These are phyloP conservation scores for Ricordea florida DNA, from an alignment of 92 coral and sea anemone species.

Conservation along the genomic window DNA sequence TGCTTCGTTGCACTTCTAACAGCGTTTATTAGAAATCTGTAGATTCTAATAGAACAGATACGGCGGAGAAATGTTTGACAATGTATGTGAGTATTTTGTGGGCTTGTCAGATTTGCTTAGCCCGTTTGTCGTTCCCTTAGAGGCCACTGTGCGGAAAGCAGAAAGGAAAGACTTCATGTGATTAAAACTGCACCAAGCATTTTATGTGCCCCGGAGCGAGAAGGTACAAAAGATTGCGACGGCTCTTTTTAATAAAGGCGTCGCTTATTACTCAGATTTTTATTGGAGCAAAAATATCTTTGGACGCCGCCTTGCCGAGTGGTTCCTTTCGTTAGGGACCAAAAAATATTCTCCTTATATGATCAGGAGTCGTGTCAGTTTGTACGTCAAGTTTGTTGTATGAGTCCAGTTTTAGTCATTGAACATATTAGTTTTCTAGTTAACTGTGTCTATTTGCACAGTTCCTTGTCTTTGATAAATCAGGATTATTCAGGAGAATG, in stretches of 20 bases:
- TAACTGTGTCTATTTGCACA: no score
- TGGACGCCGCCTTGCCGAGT: conserved; percentile 4
- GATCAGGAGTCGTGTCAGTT: no score
- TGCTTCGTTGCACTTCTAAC: neutral
- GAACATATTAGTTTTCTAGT: no score
- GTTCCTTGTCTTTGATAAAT: no score
- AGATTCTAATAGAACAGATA: neutral
- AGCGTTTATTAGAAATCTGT: neutral
- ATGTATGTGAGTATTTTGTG: neutral
- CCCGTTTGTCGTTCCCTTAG: neutral
- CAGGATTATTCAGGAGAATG: no score
- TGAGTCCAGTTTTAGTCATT: no score
- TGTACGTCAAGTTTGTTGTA: no score
- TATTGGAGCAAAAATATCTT: conserved; percentile 7
- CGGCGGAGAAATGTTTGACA: neutral
- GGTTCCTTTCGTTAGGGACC: neutral
- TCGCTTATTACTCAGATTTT: conserved; percentile 28
- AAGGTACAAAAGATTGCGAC: conserved; percentile 47
- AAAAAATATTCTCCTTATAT: no score
- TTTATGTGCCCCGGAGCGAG: conserved; percentile 57
- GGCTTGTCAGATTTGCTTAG: neutral
- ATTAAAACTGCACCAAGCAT: conserved; percentile 29
- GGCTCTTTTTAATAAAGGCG: conserved; percentile 16
- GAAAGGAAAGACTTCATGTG: conserved; percentile 9
- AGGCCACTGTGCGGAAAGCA: neutral